Evolutionary conservation across 2,888 invertebrate genomes (phyloP).

Genomic region (Andrena bucephala): DNA sequence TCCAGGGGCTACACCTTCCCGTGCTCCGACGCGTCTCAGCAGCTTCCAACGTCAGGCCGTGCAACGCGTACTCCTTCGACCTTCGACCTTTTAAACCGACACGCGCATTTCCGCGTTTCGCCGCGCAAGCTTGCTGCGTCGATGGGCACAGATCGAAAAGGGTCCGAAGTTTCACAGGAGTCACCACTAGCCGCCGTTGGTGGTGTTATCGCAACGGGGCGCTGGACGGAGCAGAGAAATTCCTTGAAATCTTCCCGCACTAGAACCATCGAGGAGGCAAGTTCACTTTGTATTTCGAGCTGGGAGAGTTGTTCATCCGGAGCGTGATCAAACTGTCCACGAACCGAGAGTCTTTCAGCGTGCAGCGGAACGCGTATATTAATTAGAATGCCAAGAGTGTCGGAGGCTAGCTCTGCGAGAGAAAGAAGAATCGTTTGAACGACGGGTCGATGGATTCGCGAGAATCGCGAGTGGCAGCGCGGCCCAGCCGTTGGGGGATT

Average conservation of each 20-base stretch:
- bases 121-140: not conserved
- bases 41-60: not conserved
- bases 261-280: slow-evolving; percentile 15
- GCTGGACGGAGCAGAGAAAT: not conserved
- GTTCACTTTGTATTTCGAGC: not conserved
- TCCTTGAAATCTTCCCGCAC: not conserved
- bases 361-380: not conserved
- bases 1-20: not conserved
- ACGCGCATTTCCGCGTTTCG: not conserved
- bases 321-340: not conserved
- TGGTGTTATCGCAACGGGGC: no score
- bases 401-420: not conserved
- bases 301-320: not conserved
- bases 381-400: not conserved
- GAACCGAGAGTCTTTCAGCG: not conserved
- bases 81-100: not conserved
- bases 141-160: no score
- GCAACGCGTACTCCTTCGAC: not conserved
- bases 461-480: slow-evolving; percentile 27
- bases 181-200: no score
- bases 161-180: no score
- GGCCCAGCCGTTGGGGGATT: not conserved
- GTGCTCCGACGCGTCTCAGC: not conserved
- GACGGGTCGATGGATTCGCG: not conserved
- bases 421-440: slow-evolving; percentile 1